Base-by-base conservation (phyloP, 2,888 invertebrate species). In the Darwinula stevensoni region DNA sequence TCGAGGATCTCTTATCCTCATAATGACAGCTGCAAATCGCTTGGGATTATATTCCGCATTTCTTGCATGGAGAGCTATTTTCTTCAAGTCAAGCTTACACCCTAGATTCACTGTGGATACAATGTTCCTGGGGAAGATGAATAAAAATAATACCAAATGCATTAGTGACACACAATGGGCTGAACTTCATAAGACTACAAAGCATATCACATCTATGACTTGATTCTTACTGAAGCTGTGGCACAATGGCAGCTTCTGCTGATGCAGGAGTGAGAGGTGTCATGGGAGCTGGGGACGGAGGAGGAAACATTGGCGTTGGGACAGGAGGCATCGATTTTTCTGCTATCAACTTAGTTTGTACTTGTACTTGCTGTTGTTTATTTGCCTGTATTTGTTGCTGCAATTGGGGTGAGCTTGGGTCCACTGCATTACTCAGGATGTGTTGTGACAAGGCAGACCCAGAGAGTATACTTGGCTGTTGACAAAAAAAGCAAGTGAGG, bases 41-140 rank as follows among this genome's bases (percentile, higher is more conserved):
- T 94, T 94, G 5, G 94, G 94, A 52, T 97, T 97, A 49, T 94
- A 97, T 53, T 97, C 94, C 2, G 94, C 94, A 58, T 97, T 97
- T 49, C 94, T 67, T 1, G 94, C 91, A 50, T 88, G 88, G 3
- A 94, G 56, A 0, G 94, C 91, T 43, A 97, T 97, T 54, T 78
- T 82, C 47, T 94, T 91, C 37, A 97, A 58, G 48, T 97, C 91
- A 40, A 94, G 55, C 53, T 80, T 82, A 50, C 88, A 88, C 44
- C 72, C 76, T 32, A 97, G 56, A 52, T 88, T 94, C 0, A 97
- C 91, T 4, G 94, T 97, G 30, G 91, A 86, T 1, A 97, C 94
- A 45, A 97, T 94, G 47, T 94, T 97, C 48, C 84, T 84, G 52
- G 35, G 22, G 4, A 3, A n/a, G n/a, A n/a, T n/a, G n/a, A n/a